Evolutionary conservation across 2,113 vertebrate genomes (phyloP).

Genomic region (Calyptomena viridis): DNA sequence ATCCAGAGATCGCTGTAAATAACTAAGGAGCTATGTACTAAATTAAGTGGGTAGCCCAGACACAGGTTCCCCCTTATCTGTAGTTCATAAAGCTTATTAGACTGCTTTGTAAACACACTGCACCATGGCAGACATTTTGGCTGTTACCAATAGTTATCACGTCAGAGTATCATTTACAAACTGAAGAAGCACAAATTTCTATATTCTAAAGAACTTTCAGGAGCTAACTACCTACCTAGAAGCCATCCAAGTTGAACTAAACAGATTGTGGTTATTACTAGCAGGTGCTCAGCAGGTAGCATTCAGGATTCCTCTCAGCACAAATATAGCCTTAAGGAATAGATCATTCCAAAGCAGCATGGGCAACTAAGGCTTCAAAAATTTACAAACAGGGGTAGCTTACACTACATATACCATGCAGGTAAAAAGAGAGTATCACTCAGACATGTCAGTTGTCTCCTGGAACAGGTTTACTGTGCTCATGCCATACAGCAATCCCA

Average conservation of each 20-base stretch:
- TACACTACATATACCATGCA: neutral
- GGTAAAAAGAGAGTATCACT: neutral
- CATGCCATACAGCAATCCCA: neutral
- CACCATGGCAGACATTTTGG: neutral
- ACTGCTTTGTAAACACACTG: neutral
- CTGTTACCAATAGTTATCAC: neutral
- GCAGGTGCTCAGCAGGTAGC: neutral
- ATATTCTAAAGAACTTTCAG: neutral
- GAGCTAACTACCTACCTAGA: neutral
- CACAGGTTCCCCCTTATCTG: neutral
- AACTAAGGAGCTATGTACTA: neutral
- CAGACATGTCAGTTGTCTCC: neutral
- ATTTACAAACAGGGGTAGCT: neutral
- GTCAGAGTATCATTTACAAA: neutral
- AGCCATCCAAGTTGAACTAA: neutral
- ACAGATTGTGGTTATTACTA: neutral
- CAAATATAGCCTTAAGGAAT: neutral
- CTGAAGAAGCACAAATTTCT: neutral
- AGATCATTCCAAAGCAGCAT: neutral
- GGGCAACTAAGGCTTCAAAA: neutral
- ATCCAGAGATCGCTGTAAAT: neutral
- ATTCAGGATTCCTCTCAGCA: neutral
- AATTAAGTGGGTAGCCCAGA: neutral
- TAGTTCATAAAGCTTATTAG: neutral
- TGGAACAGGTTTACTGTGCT: neutral